Conservation (phyloP, 1,140 invertebrate genomes). For the Oreohelix idahoensis region DNA sequence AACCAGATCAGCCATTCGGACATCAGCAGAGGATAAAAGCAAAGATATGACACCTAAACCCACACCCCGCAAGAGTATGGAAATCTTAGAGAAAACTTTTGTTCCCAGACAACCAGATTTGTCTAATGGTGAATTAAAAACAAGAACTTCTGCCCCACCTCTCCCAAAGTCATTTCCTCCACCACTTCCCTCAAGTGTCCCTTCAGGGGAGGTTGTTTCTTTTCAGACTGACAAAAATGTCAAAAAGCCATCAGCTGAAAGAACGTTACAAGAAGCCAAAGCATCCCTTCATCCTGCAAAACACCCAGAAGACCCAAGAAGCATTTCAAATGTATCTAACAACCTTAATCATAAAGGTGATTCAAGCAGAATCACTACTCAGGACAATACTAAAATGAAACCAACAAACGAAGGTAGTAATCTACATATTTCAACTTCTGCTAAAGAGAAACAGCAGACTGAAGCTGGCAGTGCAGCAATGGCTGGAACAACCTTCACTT, state of each 20-base stretch:
- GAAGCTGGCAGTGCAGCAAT: neutral
- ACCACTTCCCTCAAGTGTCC: conserved; percentile 33
- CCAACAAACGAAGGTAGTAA: neutral
- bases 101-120: neutral
- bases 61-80: neutral
- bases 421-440: neutral
- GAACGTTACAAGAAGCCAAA: neutral
- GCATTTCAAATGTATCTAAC: neutral
- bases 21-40: neutral
- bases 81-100: neutral
- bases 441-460: neutral
- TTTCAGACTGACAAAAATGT: neutral
- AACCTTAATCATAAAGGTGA: neutral
- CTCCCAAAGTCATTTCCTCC: conserved; percentile 39
- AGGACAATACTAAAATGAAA: neutral
- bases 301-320: neutral
- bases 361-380: neutral
- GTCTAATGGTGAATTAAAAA: neutral
- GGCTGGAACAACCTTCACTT: neutral
- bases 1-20: neutral
- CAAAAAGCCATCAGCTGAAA: neutral
- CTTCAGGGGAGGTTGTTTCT: neutral
- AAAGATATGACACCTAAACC: conserved; percentile 18
- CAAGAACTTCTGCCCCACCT: conserved; percentile 15
- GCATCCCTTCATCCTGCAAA: neutral